Evolutionary conservation across 2,113 vertebrate species (phyloP).

Genomic region (Plotosus lineatus): DNA sequence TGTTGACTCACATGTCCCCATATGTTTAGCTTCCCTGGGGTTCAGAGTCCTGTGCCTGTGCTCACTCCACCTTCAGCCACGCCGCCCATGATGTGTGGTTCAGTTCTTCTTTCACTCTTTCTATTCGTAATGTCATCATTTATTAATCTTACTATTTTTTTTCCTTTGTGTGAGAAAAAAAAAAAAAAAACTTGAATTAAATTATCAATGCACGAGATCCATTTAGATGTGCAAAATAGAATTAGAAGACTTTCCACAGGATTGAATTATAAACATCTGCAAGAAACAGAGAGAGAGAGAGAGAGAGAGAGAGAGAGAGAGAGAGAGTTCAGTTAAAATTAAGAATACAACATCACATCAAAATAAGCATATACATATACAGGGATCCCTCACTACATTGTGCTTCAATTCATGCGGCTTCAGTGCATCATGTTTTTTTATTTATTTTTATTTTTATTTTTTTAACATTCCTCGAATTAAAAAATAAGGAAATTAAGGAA

Average conservation of each 20-base stretch:
- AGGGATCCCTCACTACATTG: too few species aligned
- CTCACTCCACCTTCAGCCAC: conserved; percentile 59
- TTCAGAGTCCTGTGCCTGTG: conserved; percentile 56
- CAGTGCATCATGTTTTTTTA: too few species aligned
- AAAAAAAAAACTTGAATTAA: conserved; percentile 70
- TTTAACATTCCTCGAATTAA: too few species aligned
- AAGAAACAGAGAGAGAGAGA: not conserved
- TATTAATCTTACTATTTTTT: conserved; percentile 64
- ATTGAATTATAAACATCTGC: conserved; percentile 68
- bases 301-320: not conserved
- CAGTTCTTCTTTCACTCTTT: conserved; percentile 3
- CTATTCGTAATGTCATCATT: conserved; percentile 56
- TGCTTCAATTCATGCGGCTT: too few species aligned
- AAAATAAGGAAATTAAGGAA: too few species aligned
- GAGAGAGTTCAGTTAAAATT: not conserved
- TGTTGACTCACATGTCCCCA: conserved; percentile 51
- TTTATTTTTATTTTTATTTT: too few species aligned
- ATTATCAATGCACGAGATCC: conserved; percentile 78
- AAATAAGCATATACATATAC: not conserved
- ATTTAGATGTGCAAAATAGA: conserved; percentile 79
- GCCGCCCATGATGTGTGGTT: conserved; percentile 23
- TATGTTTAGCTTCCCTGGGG: conserved; percentile 55
- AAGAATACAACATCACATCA: too few species aligned
- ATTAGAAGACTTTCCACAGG: conserved; percentile 70
- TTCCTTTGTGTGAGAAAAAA: conserved; percentile 53